Percentiles rank a stretch among this genome's conserved stretches.
Conservation (phyloP, 2,797 vertebrate genomes). For the Chaetodon trifasciatus region DNA sequence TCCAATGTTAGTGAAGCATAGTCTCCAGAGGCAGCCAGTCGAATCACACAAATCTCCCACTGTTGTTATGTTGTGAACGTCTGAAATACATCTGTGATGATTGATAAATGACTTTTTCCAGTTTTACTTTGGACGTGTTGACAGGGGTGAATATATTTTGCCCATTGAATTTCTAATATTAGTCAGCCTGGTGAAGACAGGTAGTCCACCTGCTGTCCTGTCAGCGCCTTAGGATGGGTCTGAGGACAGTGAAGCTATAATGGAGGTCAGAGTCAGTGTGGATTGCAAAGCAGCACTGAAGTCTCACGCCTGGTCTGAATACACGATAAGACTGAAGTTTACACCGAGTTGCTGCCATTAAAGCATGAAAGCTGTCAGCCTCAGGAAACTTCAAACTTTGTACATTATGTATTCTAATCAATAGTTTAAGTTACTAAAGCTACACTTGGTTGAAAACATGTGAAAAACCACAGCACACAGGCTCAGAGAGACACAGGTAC, state of each 20-base stretch:
- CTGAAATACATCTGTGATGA: too few species aligned
- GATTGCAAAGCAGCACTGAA: neutral
- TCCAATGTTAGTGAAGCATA: too few species aligned
- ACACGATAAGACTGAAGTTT: neutral
- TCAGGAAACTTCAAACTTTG: neutral
- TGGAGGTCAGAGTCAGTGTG: neutral
- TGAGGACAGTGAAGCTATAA: conserved; percentile 9
- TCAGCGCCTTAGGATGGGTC: neutral
- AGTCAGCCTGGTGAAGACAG: neutral
- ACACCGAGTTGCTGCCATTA: neutral
- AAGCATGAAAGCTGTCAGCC: neutral
- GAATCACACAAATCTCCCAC: too few species aligned
- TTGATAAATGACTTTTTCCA: neutral
- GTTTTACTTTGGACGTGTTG: neutral
- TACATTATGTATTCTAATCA: neutral
- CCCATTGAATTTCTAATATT: neutral
- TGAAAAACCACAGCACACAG: neutral
- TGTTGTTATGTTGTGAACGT: too few species aligned
- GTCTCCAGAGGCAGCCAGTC: too few species aligned
- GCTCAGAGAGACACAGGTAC: neutral
- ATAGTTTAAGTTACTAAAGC: neutral
- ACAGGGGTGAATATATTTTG: neutral
- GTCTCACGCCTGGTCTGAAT: neutral
- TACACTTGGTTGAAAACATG: conserved; percentile 7
- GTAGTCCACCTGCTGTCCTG: neutral